Conservation (phyloP, 2,113 vertebrate genomes). For the Tautogolabrus adspersus region DNA sequence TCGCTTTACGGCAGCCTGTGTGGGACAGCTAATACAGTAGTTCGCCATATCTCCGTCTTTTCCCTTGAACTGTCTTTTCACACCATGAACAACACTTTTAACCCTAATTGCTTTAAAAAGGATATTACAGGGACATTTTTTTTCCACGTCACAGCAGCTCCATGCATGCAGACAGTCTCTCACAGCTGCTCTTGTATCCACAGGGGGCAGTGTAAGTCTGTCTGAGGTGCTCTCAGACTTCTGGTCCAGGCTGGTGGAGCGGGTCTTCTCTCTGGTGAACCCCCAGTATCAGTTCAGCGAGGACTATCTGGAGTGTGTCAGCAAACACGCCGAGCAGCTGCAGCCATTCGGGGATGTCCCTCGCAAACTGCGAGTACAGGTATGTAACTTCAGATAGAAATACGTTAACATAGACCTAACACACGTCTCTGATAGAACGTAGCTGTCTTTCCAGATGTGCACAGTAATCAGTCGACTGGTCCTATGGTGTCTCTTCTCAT, state of each 20-base stretch:
- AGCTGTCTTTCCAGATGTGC: neutral
- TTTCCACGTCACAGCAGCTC: neutral
- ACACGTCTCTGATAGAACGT: neutral
- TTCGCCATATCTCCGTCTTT: too few relatives aligned
- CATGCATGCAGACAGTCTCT: neutral
- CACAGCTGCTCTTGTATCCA: constrained; percentile 13
- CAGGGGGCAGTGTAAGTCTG: constrained; percentile 85
- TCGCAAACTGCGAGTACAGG: constrained; percentile 88
- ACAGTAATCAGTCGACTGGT: neutral
- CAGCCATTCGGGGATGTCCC: constrained; percentile 90
- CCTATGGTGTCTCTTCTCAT: neutral
- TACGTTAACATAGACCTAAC: neutral
- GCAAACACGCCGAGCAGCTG: constrained; percentile 86
- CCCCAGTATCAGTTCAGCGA: constrained; percentile 90
- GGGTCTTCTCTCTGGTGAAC: constrained; percentile 89
- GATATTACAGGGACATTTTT: too few relatives aligned
- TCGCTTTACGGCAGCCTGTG: too few relatives aligned
- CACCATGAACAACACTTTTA: too few relatives aligned
- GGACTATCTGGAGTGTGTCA: constrained; percentile 91
- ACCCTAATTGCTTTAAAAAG: too few relatives aligned
- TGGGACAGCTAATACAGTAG: too few relatives aligned
- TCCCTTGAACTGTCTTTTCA: too few relatives aligned
- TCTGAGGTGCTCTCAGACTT: constrained; percentile 90
- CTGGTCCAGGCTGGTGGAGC: constrained; percentile 90
- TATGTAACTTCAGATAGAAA: constrained; percentile 55